Evolutionary conservation across 2,113 vertebrate genomes (phyloP).

Genomic region (Sphaerodactylus townsendi): DNA sequence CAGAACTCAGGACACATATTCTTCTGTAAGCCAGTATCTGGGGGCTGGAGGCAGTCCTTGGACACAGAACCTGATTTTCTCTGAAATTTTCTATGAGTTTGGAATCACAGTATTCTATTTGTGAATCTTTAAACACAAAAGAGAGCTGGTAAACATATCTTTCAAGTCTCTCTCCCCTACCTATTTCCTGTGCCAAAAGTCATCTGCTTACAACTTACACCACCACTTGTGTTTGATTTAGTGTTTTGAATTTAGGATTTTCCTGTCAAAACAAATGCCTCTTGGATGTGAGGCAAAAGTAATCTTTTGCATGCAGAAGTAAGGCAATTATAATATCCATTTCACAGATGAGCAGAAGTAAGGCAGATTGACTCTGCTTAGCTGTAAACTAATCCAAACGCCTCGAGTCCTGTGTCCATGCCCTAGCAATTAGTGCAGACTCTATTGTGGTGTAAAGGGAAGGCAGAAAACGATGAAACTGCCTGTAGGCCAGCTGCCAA

Average conservation of each 20-base stretch:
- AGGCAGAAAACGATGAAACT: conserved; percentile 43
- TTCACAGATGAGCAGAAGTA: conserved; percentile 49
- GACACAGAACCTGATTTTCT: background rate
- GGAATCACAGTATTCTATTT: background rate
- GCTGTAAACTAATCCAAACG: conserved; percentile 38
- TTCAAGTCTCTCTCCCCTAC: background rate
- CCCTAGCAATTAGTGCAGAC: conserved; percentile 50
- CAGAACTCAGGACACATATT: background rate
- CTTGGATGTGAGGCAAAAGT: background rate
- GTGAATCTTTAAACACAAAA: background rate
- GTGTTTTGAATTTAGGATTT: conserved; percentile 11
- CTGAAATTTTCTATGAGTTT: background rate
- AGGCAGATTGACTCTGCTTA: conserved; percentile 57
- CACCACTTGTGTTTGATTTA: background rate
- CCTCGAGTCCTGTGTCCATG: conserved; percentile 35
- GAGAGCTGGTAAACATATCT: background rate
- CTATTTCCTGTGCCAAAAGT: conserved; percentile 49
- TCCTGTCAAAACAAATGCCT: background rate
- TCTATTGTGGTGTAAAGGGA: conserved; percentile 41
- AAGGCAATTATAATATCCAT: conserved; percentile 60
- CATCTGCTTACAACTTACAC: conserved; percentile 12
- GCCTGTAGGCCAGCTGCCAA: conserved; percentile 23
- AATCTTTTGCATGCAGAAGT: conserved; percentile 10
- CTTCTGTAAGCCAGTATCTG: background rate
- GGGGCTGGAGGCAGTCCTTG: background rate